phyloP scores from a whole-genome alignment of 2,797 vertebrate genomes.

The Champsocephalus gunnari region DNA sequence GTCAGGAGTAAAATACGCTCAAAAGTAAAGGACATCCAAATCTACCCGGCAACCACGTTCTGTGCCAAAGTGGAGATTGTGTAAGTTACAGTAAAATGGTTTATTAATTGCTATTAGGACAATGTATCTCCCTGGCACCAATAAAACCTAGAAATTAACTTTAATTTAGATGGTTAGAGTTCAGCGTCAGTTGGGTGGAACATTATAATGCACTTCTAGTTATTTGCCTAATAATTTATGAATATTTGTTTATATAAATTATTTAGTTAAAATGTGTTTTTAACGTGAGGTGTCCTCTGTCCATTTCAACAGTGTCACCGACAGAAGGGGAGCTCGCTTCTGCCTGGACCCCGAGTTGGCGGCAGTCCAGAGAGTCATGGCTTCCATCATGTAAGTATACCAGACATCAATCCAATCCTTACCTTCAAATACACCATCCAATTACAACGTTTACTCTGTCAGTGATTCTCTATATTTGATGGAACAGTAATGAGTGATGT shows the following conservation, averaged over 20 bases:
- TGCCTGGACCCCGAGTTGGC: constrained; percentile 65
- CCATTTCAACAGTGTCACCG: constrained; percentile 64
- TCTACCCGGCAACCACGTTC: constrained; percentile 57
- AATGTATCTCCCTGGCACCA: neutral
- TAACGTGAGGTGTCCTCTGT: constrained; percentile 23
- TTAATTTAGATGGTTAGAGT: neutral
- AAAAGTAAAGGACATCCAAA: constrained; percentile 62
- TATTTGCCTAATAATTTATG: neutral
- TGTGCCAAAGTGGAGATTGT: constrained; percentile 77
- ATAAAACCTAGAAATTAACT: neutral
- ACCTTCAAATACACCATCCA: neutral
- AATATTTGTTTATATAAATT: neutral
- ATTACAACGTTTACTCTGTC: neutral
- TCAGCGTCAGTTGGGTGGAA: neutral
- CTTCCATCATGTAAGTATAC: constrained; percentile 64
- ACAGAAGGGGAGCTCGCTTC: constrained; percentile 29
- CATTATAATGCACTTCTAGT: neutral
- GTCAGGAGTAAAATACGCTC: accelerated
- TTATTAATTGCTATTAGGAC: neutral
- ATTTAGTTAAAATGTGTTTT: neutral
- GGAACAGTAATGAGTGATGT: neutral
- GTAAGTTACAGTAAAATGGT: constrained; percentile 61
- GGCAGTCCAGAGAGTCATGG: constrained; percentile 13
- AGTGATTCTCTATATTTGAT: neutral
- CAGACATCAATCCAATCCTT: neutral